Conservation (phyloP, 2,113 vertebrate species). For the Neodon shergylaensis region DNA sequence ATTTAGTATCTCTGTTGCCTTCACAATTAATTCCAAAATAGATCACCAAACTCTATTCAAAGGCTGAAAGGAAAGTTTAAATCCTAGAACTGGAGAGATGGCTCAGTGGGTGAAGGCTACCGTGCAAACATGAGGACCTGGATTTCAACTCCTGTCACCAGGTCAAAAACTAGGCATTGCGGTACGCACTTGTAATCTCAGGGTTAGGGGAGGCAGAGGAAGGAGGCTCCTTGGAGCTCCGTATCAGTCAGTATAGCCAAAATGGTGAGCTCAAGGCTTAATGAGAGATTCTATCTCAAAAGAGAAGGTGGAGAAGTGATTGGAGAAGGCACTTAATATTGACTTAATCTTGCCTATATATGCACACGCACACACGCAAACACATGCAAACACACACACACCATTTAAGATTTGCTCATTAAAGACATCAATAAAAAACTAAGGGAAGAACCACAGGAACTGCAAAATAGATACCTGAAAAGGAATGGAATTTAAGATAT, state of each 20-base stretch:
- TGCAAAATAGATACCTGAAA: neutral
- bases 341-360: too few species aligned
- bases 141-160: neutral
- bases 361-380: neutral
- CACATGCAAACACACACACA: neutral
- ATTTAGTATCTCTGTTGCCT: neutral
- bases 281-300: neutral
- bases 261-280: neutral
- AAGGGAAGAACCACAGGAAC: neutral
- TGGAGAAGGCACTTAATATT: neutral
- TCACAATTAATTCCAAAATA: neutral
- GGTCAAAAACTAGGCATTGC: neutral
- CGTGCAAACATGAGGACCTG: neutral
- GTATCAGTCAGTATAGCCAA: neutral
- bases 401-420: neutral
- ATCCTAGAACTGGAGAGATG: neutral
- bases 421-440: constrained; percentile 1
- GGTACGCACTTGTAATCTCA: neutral
- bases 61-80: neutral
- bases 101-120: too few species aligned
- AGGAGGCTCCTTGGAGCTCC: neutral
- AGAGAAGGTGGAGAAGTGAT: neutral
- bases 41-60: neutral
- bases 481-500: neutral
- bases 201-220: too few species aligned